Evolutionary conservation across 2,888 invertebrate genomes (phyloP).

Genomic region (Pyrochroa serraticornis): DNA sequence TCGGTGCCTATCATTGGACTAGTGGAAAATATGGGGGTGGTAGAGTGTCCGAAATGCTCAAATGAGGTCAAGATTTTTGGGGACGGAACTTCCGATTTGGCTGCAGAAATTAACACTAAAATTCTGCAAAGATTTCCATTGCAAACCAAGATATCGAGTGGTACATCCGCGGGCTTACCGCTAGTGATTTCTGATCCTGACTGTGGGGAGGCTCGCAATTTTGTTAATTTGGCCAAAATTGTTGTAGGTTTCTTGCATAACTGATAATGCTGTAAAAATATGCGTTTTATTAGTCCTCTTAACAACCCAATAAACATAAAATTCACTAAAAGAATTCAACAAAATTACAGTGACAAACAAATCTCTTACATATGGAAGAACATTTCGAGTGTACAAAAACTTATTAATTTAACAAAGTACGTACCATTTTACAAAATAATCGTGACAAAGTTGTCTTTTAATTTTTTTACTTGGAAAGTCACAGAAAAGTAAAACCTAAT

Average conservation of each 20-base stretch:
- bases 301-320: conserved; percentile 39
- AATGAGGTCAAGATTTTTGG: conserved; percentile 77
- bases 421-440: not conserved
- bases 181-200: conserved; percentile 72
- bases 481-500: not conserved
- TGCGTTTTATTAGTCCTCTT: conserved; percentile 35
- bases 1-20: conserved; percentile 85
- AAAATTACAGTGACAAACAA: conserved; percentile 4
- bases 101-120: conserved; percentile 68
- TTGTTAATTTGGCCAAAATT: conserved; percentile 42
- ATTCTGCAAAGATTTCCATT: conserved; percentile 77
- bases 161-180: conserved; percentile 77
- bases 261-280: conserved; percentile 25
- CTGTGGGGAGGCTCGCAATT: conserved; percentile 36
- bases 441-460: too few species aligned
- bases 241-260: conserved; percentile 40
- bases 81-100: conserved; percentile 66
- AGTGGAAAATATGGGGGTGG: conserved; percentile 88
- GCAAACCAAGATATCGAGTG: conserved; percentile 69
- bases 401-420: conserved; percentile 9
- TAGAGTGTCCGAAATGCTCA: conserved; percentile 78
- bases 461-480: too few species aligned
- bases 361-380: conserved; percentile 12
- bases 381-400: conserved; percentile 24
- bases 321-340: conserved; percentile 10